Base-by-base conservation (phyloP, 2,797 vertebrate species). In the Hydrophis major region DNA sequence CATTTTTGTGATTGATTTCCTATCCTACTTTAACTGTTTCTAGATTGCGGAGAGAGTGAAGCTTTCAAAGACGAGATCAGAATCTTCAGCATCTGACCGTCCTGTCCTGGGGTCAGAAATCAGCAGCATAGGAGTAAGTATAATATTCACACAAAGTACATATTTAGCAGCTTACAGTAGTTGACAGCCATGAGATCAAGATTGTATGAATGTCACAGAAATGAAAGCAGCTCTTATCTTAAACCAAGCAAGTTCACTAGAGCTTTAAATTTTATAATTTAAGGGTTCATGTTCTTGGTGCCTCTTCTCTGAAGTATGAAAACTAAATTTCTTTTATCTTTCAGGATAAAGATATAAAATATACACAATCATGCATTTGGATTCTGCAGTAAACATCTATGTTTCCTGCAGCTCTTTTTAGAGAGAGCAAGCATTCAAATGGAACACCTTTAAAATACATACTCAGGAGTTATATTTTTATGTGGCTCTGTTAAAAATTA, bases 31-130 rank as follows among this genome's bases (percentile, higher is more conserved):
- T 47, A 20, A 25, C 42, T 25, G 90, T 90, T 96, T 97, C 27
- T 95, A 98, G 98, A 98, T 98, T 95, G 98, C 98, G 1, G 98
- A 99, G 94, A 97, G 98, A 94, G 98, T 99, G 83, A 99, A 98
- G 95, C 96, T 99, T 50, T 98, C 98, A 78, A 98, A 98, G 96
- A 98, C 98, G 4, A 98, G 98, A 94, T 98, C 98, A 0, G 98
- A 98, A 89, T 98, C 98, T 2, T 98, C 98, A 0, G 98, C 98
- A 0, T 98, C 98, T 11, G 98, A 99, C 92, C 98, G 98, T 93
- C 98, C 98, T 8, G 97, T 98, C 86, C 97, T 98, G 95, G 98
- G 98, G 94, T 98, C 98, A 53, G 98, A 98, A 95, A 98, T 99
- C 97, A 98, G 98, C 97, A 99, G 98, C 96, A 98, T 98, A 53